phyloP scores from a whole-genome alignment of 2,797 vertebrate species.

The Takifugu ocellatus region DNA sequence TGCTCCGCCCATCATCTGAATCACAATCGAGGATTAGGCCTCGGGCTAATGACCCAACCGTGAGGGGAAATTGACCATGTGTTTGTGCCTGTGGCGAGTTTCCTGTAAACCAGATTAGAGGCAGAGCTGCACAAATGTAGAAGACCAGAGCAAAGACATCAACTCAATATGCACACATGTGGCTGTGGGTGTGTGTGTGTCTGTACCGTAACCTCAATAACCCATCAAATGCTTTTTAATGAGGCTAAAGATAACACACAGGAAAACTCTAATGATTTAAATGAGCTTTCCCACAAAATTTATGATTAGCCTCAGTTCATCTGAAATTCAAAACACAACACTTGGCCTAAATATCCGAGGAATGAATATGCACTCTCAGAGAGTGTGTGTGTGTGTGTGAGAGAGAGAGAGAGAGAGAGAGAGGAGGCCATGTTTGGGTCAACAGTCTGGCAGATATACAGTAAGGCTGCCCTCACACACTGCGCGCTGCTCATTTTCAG shows the following conservation, averaged over 20 bases:
- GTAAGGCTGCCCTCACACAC: constrained; percentile 36
- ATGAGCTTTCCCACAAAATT: constrained; percentile 34
- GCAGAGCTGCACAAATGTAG: constrained; percentile 49
- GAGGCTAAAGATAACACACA: constrained; percentile 46
- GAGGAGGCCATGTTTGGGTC: constrained; percentile 39
- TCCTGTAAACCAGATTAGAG: constrained; percentile 68
- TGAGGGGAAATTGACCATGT: constrained; percentile 57
- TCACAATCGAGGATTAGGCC: constrained; percentile 73
- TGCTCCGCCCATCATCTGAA: constrained; percentile 75
- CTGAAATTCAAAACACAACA: constrained; percentile 32
- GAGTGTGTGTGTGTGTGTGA: background rate
- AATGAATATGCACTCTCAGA: background rate
- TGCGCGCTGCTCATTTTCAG: constrained; percentile 51
- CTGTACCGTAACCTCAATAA: constrained; percentile 69
- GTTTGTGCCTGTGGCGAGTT: constrained; percentile 57
- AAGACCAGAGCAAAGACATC: constrained; percentile 37
- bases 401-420: too few species aligned
- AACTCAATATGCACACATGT: background rate
- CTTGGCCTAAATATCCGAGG: constrained; percentile 45
- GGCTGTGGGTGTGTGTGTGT: constrained; percentile 25
- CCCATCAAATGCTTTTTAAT: constrained; percentile 62
- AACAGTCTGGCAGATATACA: constrained; percentile 44
- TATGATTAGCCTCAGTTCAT: constrained; percentile 35
- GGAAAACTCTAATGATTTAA: constrained; percentile 35
- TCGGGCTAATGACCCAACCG: constrained; percentile 64